A percentile compares a stretch with the other conserved stretches of the same genome.
phyloP scores from a whole-genome alignment of 2,888 invertebrate genomes.

The Timema cristinae region DNA sequence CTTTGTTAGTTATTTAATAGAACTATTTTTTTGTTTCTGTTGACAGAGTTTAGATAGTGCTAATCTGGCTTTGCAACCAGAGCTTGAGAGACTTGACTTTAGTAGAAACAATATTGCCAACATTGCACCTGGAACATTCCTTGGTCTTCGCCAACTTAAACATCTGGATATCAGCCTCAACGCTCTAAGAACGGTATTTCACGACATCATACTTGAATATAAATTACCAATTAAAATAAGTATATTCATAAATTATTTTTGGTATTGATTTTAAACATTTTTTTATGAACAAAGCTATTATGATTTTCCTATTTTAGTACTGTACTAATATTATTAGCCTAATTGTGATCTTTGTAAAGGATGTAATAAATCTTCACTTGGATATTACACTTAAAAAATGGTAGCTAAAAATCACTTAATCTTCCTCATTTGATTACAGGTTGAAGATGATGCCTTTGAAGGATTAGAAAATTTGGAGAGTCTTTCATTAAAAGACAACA shows the following conservation, averaged over 20 bases:
- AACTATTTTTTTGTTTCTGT: no score
- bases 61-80: conserved; percentile 62
- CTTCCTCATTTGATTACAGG: conserved; percentile 50
- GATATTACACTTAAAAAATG: no score
- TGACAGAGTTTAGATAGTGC: conserved; percentile 69
- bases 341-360: background rate
- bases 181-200: conserved; percentile 74
- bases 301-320: no score
- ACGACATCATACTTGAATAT: background rate
- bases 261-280: no score
- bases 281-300: no score
- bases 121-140: conserved; percentile 76
- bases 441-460: conserved; percentile 84
- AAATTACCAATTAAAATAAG: background rate
- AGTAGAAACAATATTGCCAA: conserved; percentile 81
- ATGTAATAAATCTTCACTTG: background rate
- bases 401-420: no score
- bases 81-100: conserved; percentile 71
- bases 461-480: conserved; percentile 73
- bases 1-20: no score
- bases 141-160: conserved; percentile 64
- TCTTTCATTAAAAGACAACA: conserved; percentile 79
- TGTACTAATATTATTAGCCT: no score
- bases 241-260: no score
- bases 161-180: conserved; percentile 82